Evolutionary conservation across 2,888 invertebrate genomes (phyloP).

Genomic region (Rotaria macrura): DNA sequence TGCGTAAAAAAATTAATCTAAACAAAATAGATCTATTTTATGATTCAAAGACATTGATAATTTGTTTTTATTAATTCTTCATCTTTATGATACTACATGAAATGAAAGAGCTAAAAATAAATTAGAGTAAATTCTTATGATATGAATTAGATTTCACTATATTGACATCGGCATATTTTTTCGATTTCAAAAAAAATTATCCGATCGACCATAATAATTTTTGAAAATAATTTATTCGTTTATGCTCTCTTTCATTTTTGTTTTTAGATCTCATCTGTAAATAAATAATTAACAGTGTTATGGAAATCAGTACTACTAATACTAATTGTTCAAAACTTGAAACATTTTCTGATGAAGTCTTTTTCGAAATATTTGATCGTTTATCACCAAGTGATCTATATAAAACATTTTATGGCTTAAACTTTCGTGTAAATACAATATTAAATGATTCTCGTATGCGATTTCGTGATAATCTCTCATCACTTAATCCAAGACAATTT

Average conservation of each 20-base stretch:
- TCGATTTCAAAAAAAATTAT: too few species aligned
- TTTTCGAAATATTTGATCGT: neutral
- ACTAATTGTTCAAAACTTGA: neutral
- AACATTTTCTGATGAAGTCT: constrained; percentile 4
- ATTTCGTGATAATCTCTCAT: neutral
- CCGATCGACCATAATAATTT: too few species aligned
- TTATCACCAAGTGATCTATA: neutral
- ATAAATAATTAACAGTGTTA: neutral
- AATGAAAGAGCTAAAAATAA: too few species aligned
- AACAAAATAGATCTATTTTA: too few species aligned
- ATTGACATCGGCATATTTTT: too few species aligned
- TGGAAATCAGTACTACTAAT: neutral
- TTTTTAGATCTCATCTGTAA: neutral
- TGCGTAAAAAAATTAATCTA: too few species aligned
- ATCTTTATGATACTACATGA: too few species aligned
- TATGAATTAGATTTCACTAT: too few species aligned
- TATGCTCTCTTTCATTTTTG: neutral
- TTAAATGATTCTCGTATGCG: constrained; percentile 3
- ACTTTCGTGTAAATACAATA: neutral
- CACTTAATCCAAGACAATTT: neutral
- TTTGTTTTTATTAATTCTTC: too few species aligned
- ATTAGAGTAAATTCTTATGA: too few species aligned
- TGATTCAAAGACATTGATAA: too few species aligned
- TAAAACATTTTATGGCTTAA: neutral
- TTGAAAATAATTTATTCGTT: too few species aligned